Evolutionary conservation across 2,113 vertebrate species (phyloP), one percentile per base, ranked within the genome.

Genomic region (Calonectris borealis): DNA sequence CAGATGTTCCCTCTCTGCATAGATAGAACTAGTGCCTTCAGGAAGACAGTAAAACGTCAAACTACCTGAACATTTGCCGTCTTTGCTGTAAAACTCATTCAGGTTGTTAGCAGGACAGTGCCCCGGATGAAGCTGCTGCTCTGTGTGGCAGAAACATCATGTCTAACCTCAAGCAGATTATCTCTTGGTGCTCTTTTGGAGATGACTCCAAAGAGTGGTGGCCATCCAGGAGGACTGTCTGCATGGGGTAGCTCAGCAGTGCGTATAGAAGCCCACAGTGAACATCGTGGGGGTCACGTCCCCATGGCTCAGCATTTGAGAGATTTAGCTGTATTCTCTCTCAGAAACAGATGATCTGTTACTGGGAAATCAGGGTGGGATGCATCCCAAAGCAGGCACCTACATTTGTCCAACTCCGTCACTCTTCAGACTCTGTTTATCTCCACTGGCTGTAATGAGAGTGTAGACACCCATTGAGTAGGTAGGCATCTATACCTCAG

Each of bases 271-370:
- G n/a, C 29, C 32, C 5, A 2, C 0, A 54, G 34, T 16, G 36
- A 71, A 17, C 42, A 13, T 10, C 0, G 0, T 6, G 26, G 21
- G 34, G 12, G 9, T 32, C 0, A 0, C 13, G 27, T 48, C 71
- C 46, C n/a, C 9, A 1, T 13, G 12, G 24, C 20, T 61, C 31
- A 25, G 81, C 0, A 0, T 31, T 77, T 13, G 32, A 58, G 62
- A 68, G 62, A 36, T 69, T 60, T n/a, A 44, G 24, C 58, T 64
- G 44, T 51, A 61, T 69, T 75, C 29, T 65, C 15, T 46, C 29
- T 57, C 40, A n/a, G 79, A 17, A 61, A 49, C 0, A 7, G 31
- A 8, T 8, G 9, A 40, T 14, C 13, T 62, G 18, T 46, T 49
- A 48, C 48, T 58, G 58, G 44, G 58, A 60, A 64, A 24, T 54